Base-by-base conservation (phyloP, 2,888 invertebrate genomes). In the Drosophila quasianomalipes region DNA sequence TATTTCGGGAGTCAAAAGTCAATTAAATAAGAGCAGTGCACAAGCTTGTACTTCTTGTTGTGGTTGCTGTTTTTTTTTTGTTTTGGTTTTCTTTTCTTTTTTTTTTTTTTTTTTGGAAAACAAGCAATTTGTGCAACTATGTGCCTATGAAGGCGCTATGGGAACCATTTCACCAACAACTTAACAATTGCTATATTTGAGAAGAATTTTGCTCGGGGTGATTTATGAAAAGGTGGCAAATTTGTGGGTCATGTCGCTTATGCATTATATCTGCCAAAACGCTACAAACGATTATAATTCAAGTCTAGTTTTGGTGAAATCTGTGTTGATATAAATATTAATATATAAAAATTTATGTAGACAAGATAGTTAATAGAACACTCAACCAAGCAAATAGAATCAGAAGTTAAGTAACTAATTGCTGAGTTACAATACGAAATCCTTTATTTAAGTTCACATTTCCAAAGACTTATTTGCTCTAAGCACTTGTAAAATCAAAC, bases 21-120 rank as follows among this genome's bases (percentile, higher is more conserved):
- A 91, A 92, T 91, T 91, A 91, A 91, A 91, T 91, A 91, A 91
- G 92, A 91, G 92, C 92, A 92, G 87, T 82, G 90, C 85, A 83
- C 85, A 91, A 86, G 79, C 81, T 82, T 79, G 80, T 89, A 81
- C 79, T 78, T 82, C 77, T 81, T 83, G 74, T 72, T 82, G 78
- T 76, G 72, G 67, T 39, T 67, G 65, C 5, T 76, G 64, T 7
- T 71, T 55, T 26, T 70, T 49, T 72, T 44, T 37, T 26, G 53
- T 22, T 68, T 52, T 65, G 14, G 12, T 63, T 52, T 58, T 54
- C 52, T 63, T 60, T 66, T 66, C 22, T 22, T 22, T 22, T 22
- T 70, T 58, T 66, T n/a, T 65, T 66, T 69, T 44, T 19, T 68
- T 65, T 83, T 74, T 75, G 68, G 66, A 77, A 85, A 89, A 82